Base-by-base conservation (phyloP, 2,113 vertebrate genomes). In the Oophaga pumilio region DNA sequence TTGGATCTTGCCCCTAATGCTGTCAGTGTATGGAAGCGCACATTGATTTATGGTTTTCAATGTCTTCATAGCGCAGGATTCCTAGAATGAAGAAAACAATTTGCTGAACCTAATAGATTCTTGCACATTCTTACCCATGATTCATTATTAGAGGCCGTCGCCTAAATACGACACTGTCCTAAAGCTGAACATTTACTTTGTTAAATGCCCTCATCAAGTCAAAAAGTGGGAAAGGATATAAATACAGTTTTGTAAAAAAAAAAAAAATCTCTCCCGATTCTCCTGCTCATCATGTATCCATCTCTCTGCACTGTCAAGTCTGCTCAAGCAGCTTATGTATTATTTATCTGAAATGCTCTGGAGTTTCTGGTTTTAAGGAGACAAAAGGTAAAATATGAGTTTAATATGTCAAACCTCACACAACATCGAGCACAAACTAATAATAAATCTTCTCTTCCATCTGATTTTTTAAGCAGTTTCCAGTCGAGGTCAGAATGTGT, bases 381-480 rank as follows among this genome's bases (percentile, higher is more conserved):
- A 74, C 71, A 74, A 74, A 50, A 74, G 43, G 71, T 74, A 74
- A 49, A 74, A 74, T 74, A 74, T 22, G 71, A 74, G 71, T 49
- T 50, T 74, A 74, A 74, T 74, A 74, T 74, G 49, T 74, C 71
- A 74, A 74, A 22, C 71, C 71, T 74, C 43, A 50, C 33, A 50
- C 50, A 74, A 50, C 20, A 74, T 50, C 20, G 71, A 74, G 43
- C 71, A 50, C 71, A 74, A 74, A 74, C 50, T 50, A 74, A 50
- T 74, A 50, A 50, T 74, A 74, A 74, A 74, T 74, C 71, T 74
- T 74, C 43, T 74, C 17, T 74, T 43, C 71, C 71, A 9, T 12
- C 71, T 74, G 33, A 74, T 22, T 50, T 74, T 74, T 74, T 74
- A 74, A 43, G 33, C 43, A 12, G 71, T 74, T 74, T 74, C 43